phyloP scores from a whole-genome alignment of 2,113 vertebrate genomes.

The Egretta garzetta region DNA sequence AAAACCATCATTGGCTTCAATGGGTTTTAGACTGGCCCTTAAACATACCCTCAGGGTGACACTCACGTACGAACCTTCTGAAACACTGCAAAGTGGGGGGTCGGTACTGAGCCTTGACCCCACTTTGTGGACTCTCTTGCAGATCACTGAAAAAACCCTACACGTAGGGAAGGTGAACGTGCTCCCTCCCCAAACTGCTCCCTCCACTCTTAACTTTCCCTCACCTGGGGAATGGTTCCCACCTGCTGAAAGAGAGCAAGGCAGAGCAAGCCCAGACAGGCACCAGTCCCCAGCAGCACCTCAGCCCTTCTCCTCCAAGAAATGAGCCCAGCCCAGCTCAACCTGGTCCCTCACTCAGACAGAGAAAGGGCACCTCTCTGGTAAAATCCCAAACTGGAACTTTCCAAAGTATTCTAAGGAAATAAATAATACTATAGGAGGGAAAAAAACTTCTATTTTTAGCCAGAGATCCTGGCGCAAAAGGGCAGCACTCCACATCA shows the following conservation, averaged over 20 bases:
- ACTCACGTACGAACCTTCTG: neutral
- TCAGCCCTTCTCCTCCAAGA: neutral
- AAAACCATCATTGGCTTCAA: neutral
- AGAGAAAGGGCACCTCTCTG: neutral
- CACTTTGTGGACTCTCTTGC: no score
- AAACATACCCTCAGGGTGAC: rapidly evolving
- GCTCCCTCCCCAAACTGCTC: neutral
- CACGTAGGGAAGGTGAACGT: rapidly evolving
- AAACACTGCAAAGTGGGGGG: neutral
- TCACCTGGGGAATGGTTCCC: neutral
- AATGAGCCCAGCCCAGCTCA: neutral
- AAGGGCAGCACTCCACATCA: neutral
- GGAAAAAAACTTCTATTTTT: neutral
- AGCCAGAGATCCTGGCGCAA: neutral
- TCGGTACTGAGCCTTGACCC: neutral
- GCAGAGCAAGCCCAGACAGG: neutral
- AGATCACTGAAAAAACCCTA: neutral
- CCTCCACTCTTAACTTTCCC: neutral
- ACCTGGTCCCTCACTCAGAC: neutral
- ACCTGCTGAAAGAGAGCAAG: neutral
- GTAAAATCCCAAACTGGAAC: neutral
- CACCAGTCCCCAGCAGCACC: neutral
- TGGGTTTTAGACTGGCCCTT: neutral
- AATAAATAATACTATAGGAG: neutral
- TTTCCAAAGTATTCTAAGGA: neutral